These are phyloP conservation scores for Crotalus horridus DNA, from an alignment of 2,113 vertebrate species.

Conservation along the genomic window DNA sequence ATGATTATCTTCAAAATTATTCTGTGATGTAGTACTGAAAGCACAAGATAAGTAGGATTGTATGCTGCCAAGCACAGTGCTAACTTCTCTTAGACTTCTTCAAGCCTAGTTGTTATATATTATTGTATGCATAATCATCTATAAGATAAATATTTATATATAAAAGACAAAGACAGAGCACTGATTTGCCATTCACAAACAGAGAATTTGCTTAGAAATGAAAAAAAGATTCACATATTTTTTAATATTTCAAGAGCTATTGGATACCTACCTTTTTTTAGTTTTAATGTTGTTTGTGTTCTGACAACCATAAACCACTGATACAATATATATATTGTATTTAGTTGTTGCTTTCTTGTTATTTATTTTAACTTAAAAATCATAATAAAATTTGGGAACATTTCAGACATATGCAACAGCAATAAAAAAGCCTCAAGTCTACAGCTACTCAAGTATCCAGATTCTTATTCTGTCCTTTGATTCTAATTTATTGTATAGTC, in stretches of 20 bases:
- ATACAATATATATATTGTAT: not conserved
- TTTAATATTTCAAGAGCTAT: not conserved
- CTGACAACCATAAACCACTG: not conserved
- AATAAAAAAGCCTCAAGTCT: not conserved
- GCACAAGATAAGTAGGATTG: not conserved
- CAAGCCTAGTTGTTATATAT: not conserved
- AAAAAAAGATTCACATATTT: not conserved
- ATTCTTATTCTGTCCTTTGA: not conserved
- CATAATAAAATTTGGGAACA: not conserved
- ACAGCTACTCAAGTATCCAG: not conserved
- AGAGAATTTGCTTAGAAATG: not conserved
- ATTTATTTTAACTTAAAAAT: not conserved
- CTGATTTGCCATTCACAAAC: not conserved
- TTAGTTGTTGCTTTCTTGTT: not conserved
- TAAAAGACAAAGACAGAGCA: not conserved
- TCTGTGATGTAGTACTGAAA: not conserved
- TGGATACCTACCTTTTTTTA: not conserved
- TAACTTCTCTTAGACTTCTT: not conserved
- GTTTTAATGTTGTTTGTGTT: not conserved
- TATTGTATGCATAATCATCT: not conserved
- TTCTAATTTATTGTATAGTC: not conserved
- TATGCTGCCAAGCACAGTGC: not conserved
- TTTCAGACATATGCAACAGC: not conserved
- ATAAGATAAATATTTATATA: not conserved
- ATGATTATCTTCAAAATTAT: not conserved